A percentile compares a stretch with the other conserved stretches of the same genome.
phyloP scores from a whole-genome alignment of 2,797 vertebrate species.

The Trichosurus vulpecula region DNA sequence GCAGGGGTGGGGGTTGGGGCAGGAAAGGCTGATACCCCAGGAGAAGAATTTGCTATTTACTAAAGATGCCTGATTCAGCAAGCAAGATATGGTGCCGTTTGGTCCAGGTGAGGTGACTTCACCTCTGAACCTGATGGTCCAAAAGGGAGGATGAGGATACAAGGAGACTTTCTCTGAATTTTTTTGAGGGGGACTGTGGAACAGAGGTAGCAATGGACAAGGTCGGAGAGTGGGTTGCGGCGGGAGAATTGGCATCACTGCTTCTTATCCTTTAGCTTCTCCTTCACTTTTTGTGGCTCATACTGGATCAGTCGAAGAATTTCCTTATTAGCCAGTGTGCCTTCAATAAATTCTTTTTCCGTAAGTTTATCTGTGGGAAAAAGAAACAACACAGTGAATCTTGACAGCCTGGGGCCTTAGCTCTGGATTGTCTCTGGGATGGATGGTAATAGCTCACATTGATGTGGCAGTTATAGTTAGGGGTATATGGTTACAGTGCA shows the following conservation, averaged over 20 bases:
- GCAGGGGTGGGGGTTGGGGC: background rate
- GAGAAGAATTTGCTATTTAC: background rate
- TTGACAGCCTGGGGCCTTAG: background rate
- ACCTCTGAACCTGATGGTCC: background rate
- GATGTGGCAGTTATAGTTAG: background rate
- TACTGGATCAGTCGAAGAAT: constrained; percentile 94
- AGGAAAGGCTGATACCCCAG: accelerated
- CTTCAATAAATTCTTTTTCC: constrained; percentile 93
- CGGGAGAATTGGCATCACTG: constrained; percentile 72
- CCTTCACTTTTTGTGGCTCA: constrained; percentile 89
- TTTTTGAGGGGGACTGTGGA: background rate
- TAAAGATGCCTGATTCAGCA: constrained; percentile 1
- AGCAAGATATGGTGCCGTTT: background rate
- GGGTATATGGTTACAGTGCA: background rate
- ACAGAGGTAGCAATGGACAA: background rate
- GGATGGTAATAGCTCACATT: background rate
- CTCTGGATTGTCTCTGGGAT: background rate
- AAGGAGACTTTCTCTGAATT: background rate
- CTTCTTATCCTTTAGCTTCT: constrained; percentile 88
- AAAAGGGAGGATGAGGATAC: background rate
- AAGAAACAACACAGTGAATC: constrained; percentile 7
- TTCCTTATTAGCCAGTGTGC: constrained; percentile 92
- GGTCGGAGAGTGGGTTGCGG: background rate
- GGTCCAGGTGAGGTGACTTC: background rate
- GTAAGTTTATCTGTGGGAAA: constrained; percentile 89